A percentile compares a stretch with the other conserved stretches of the same genome.
Evolutionary conservation across 2,113 vertebrate genomes (phyloP).

Genomic region (Sturnira hondurensis): DNA sequence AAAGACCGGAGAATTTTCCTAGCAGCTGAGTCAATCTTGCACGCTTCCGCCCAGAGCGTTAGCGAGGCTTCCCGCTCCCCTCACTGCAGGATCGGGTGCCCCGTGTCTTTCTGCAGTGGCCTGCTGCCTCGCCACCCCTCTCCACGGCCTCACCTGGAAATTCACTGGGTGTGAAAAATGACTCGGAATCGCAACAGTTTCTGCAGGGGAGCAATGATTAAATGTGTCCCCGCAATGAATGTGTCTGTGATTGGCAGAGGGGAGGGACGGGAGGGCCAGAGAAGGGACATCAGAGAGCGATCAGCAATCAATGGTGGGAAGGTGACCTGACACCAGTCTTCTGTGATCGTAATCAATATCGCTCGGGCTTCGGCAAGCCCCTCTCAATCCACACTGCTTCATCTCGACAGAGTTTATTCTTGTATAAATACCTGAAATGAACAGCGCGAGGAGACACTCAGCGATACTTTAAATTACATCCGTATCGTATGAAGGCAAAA

Average conservation of each 20-base stretch:
- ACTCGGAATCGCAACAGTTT: conserved; percentile 17
- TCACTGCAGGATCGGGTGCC: neutral
- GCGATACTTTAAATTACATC: conserved; percentile 76
- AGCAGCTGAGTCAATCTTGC: neutral
- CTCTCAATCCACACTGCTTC: conserved; percentile 56
- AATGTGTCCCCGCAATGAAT: conserved; percentile 75
- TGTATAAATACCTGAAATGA: conserved; percentile 74
- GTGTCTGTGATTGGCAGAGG: conserved; percentile 69
- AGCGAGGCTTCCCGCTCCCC: neutral
- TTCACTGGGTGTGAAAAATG: conserved; percentile 60
- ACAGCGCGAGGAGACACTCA: conserved; percentile 54
- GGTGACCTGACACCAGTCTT: conserved; percentile 78
- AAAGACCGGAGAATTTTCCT: neutral
- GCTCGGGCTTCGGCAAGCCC: conserved; percentile 45
- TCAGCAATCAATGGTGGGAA: conserved; percentile 80
- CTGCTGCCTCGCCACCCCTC: neutral
- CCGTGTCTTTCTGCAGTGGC: neutral
- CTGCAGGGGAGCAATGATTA: conserved; percentile 59
- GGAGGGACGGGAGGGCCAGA: neutral
- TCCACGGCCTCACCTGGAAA: neutral
- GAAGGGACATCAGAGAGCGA: conserved; percentile 51
- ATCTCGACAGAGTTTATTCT: conserved; percentile 70
- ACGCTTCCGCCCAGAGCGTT: neutral
- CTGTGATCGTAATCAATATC: conserved; percentile 77
- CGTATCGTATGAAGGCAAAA: conserved; percentile 56